Base-by-base conservation (phyloP, 2,888 invertebrate species). In the Tricholauxania praeusta region DNA sequence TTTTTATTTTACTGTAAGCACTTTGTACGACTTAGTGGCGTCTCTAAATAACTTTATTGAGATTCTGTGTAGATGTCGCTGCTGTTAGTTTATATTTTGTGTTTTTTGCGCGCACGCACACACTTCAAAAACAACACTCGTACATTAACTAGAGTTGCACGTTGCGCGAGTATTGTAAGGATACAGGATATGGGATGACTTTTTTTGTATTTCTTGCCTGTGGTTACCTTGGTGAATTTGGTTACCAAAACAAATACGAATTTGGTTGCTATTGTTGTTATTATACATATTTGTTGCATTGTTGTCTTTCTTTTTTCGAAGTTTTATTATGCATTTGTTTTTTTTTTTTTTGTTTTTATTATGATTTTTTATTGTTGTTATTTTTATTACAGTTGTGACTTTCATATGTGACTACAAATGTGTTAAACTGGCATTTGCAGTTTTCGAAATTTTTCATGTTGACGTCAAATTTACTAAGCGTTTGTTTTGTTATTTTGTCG, bases 141-240 rank as follows among this genome's bases (percentile, higher is more conserved):
- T 10, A 39, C 39, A 10, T 1, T 10, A 39, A 39, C 39, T 39
- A 10, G 10, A 39, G 39, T 28, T 28, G 64, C 22, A n/a, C 51
- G 51, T 15, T 19, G 64, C 51, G 32, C 39, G 47, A 62, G 32
- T 39, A 47, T 39, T 39, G 39, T 39, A 28, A 28, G 28, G 28
- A 28, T 39, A 39, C 7, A 39, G 39, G 39, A 39, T 39, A 39
- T 39, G 10, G 39, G 2, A 62, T 39, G 15, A 47, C 14, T 12
- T 17, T 60, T 60, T 32, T 62, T 62, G 49, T 57, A 12, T 19
- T 22, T 57, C 8, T 39, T 39, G 10, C 22, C 39, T n/a, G 39
- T 72, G 76, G 78, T 78, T 76, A 73, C 78, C 78, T 74, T 74
- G 76, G 77, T 77, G 76, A 78, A 78, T 75, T 77, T 76, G 76